A percentile compares a stretch with the other conserved stretches of the same genome.
phyloP scores from a whole-genome alignment of 1,140 invertebrate genomes.

The Sogatella furcifera region DNA sequence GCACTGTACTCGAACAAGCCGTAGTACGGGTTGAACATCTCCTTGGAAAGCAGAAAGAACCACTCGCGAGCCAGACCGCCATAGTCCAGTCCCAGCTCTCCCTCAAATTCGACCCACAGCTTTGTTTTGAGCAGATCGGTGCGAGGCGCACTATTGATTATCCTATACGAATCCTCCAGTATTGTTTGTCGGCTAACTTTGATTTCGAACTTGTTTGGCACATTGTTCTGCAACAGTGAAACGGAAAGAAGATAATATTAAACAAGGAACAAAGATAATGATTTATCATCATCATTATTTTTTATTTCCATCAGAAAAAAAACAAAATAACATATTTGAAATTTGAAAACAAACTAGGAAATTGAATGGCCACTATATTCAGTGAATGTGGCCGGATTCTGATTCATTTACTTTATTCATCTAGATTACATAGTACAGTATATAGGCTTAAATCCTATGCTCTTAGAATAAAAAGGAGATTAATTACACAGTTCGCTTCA shows the following conservation, averaged over 20 bases:
- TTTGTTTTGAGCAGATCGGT: conserved; percentile 90
- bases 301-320: too few species aligned
- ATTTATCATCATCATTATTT: too few species aligned
- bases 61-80: conserved; percentile 94
- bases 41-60: conserved; percentile 97
- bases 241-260: conserved; percentile 21
- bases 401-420: too few species aligned
- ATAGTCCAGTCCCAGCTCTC: conserved; percentile 94
- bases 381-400: too few species aligned
- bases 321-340: too few species aligned
- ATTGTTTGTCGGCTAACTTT: conserved; percentile 83
- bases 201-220: conserved; percentile 97
- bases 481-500: too few species aligned
- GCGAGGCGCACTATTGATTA: conserved; percentile 73
- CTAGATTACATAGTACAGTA: too few species aligned
- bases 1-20: conserved; percentile 98
- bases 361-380: too few species aligned
- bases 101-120: conserved; percentile 97
- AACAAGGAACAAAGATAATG: too few species aligned
- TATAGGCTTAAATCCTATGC: too few species aligned
- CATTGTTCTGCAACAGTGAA: conserved; percentile 60
- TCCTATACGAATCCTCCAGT: conserved; percentile 90
- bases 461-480: too few species aligned
- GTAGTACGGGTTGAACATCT: conserved; percentile 99
- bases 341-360: too few species aligned